These are phyloP conservation scores for Amblyopsis hoosieri DNA, from an alignment of 2,797 vertebrate species.

Conservation along the genomic window DNA sequence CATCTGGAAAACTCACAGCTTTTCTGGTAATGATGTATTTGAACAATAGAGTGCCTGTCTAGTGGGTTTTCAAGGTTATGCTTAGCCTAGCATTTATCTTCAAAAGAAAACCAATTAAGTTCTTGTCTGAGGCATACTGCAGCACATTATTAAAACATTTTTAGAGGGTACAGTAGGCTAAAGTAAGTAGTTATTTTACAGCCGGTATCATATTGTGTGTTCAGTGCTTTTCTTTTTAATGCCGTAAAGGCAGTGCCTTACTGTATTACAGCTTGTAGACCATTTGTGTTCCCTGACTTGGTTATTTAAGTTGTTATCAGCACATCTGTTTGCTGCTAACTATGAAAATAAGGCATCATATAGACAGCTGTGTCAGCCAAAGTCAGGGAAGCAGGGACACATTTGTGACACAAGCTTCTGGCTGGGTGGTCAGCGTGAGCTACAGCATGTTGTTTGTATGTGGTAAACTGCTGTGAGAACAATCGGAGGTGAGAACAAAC, in stretches of 20 bases:
- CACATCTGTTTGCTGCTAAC: background rate
- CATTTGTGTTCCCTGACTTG: background rate
- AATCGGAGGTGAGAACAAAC: slow-evolving; percentile 20
- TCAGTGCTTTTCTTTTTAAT: background rate
- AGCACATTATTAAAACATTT: slow-evolving; percentile 19
- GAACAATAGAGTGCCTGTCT: slow-evolving; percentile 4
- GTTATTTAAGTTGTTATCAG: background rate
- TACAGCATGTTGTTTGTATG: slow-evolving; percentile 35
- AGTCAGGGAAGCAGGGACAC: slow-evolving; percentile 1
- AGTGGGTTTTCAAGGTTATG: background rate
- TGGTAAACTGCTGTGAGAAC: slow-evolving; percentile 39
- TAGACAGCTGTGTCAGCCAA: slow-evolving; percentile 54
- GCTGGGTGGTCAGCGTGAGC: slow-evolving; percentile 45
- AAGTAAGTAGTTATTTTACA: too few species aligned
- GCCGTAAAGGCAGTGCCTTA: too few species aligned
- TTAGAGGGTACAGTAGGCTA: too few species aligned
- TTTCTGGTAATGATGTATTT: background rate
- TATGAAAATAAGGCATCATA: slow-evolving; percentile 23
- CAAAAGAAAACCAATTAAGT: slow-evolving; percentile 29
- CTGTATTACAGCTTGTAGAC: background rate
- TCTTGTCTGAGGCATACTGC: slow-evolving; percentile 17
- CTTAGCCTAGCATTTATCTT: slow-evolving; percentile 14
- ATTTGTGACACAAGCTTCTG: slow-evolving; percentile 25
- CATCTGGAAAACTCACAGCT: slow-evolving; percentile 43
- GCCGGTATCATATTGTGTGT: background rate